Evolutionary conservation across 2,888 invertebrate species (phyloP).

Genomic region (Liposcelis brunnea): DNA sequence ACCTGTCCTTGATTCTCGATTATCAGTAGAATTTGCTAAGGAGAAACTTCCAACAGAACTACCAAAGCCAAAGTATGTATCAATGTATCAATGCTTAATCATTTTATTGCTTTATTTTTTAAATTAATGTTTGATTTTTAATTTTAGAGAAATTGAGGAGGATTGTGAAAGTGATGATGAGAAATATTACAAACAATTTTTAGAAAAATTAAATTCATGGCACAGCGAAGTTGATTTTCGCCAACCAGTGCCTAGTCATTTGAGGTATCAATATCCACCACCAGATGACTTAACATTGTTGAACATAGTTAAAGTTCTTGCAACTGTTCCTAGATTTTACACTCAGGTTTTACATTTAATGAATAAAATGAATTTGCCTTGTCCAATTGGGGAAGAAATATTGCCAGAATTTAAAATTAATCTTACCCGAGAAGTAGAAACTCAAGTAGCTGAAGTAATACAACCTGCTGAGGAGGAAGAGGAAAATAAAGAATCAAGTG

Average conservation of each 20-base stretch:
- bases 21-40: constrained; percentile 56
- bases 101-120: too few relatives aligned
- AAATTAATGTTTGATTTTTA: constrained; percentile 5
- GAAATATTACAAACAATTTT: constrained; percentile 25
- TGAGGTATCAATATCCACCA: constrained; percentile 66
- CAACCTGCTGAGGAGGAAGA: constrained; percentile 15
- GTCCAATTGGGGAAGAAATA: constrained; percentile 49
- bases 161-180: constrained; percentile 14
- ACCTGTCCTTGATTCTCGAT: constrained; percentile 43
- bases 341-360: constrained; percentile 68
- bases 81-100: too few relatives aligned
- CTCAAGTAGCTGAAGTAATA: neutral
- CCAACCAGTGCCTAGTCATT: constrained; percentile 56
- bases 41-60: constrained; percentile 29
- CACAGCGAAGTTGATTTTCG: constrained; percentile 43
- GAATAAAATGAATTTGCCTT: constrained; percentile 84
- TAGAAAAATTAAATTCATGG: constrained; percentile 41
- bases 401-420: constrained; percentile 16
- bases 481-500: constrained; percentile 24
- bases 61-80: constrained; percentile 22
- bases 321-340: constrained; percentile 66
- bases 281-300: constrained; percentile 52
- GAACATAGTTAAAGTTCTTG: constrained; percentile 60
- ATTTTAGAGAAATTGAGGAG: neutral
- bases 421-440: constrained; percentile 4